Evolutionary conservation across 2,113 vertebrate species (phyloP).

Genomic region (Lota lota): DNA sequence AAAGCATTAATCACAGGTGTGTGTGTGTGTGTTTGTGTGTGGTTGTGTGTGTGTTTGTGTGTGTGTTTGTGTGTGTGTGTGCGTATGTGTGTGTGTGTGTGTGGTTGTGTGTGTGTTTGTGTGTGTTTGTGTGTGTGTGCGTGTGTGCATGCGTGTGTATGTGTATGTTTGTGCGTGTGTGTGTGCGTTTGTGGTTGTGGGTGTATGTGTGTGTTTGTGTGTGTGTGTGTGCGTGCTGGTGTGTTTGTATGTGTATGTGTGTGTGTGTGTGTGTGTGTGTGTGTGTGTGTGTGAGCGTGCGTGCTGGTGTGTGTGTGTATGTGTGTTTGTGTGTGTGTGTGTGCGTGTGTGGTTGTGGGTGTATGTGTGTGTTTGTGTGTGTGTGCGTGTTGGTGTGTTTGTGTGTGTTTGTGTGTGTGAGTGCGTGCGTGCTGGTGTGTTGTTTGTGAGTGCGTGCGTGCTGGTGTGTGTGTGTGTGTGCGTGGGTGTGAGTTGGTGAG

Average conservation of each 20-base stretch:
- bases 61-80: no score
- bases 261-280: no score
- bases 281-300: background rate
- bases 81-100: slow-evolving; percentile 5
- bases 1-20: slow-evolving; percentile 46
- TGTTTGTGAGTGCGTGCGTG: no score
- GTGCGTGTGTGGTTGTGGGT: background rate
- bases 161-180: no score
- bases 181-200: background rate
- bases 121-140: no score
- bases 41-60: background rate
- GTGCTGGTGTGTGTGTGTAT: no score
- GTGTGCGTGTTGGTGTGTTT: background rate
- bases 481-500: background rate
- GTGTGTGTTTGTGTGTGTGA: background rate
- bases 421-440: background rate
- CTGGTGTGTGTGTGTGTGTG: no score
- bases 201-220: no score
- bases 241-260: no score
- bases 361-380: no score
- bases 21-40: slow-evolving; percentile 10
- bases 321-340: background rate
- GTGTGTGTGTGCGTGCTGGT: background rate
- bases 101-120: background rate
- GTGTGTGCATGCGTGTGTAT: no score